Evolutionary conservation across 2,113 vertebrate species (phyloP), one percentile per base, ranked within the genome.

Genomic region (Brachyhypopomus gauderio): DNA sequence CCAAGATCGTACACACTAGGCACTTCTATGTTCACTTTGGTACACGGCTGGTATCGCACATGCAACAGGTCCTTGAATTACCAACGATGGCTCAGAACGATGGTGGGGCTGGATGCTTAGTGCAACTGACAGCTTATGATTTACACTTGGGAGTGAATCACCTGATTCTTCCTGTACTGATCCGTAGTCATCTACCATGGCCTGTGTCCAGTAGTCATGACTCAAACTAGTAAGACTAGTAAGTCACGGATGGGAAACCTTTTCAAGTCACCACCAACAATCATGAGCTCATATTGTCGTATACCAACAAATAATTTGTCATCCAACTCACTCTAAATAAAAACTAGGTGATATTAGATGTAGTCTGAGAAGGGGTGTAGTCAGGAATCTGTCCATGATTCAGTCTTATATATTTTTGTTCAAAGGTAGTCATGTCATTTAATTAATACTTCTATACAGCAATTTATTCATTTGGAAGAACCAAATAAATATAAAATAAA

Each of bases 21-120:
- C 58, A 4, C 20, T 62, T 71, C 62, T 55, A 55, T 36, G 55
- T 41, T 41, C 75, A 22, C 80, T 82, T 72, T 64, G 62, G 63
- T 48, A 80, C 58, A 58, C 69, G 25, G 23, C 62, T 30, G 59
- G 9, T 23, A 83, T 77, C 45, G 56, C 30, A 83, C 48, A 66
- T 72, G 55, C 73, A 81, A 62, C 72, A 83, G 76, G 77, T 73
- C 27, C 58, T 59, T 77, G 67, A 80, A 79, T 75, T 64, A 62
- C 3, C 59, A 41, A 62, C 25, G 30, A 58, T 30, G 45, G 23
- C 48, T 27, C 36, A 69, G 60, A 70, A 11, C n/a, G 45, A 62
- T n/a, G 7, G 12, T n/a, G 41, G 23, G 55, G 27, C 62, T 83
- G 22, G 67, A 81, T 78, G 48, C 34, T 69, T 34, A n/a, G 66